Conservation (phyloP, 1,140 invertebrate genomes). For the Apis florea region DNA sequence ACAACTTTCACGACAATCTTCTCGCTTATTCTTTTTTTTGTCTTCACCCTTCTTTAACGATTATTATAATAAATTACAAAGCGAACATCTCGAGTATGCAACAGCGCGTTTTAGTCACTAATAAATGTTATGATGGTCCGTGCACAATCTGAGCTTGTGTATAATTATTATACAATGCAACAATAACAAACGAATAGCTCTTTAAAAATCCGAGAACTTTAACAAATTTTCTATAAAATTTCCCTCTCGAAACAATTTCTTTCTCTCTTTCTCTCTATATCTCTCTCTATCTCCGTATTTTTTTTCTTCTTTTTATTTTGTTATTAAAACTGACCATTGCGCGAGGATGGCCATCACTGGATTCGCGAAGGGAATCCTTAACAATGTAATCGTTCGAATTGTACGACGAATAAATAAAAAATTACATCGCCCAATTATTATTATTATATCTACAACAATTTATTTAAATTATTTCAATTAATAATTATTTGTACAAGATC, state of each 20-base stretch:
- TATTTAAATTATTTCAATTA: neutral
- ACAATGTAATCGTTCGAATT: neutral
- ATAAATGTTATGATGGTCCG: conserved; percentile 52
- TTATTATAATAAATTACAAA: conserved; percentile 48
- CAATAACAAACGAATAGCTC: neutral
- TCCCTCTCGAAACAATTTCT: neutral
- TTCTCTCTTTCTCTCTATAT: too few relatives aligned
- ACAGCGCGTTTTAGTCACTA: conserved; percentile 41
- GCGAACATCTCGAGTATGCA: conserved; percentile 50
- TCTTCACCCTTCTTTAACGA: conserved; percentile 20
- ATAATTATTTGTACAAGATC: conserved; percentile 42
- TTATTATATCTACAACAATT: neutral
- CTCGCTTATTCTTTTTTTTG: conserved; percentile 4
- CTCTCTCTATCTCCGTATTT: neutral
- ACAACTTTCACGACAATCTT: conserved; percentile 32
- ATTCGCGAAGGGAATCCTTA: neutral
- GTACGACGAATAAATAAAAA: neutral
- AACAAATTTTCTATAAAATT: neutral
- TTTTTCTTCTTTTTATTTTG: neutral
- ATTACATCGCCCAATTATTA: neutral
- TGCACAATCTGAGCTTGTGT: conserved; percentile 48
- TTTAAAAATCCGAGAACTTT: neutral
- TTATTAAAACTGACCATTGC: neutral
- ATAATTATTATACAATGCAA: neutral
- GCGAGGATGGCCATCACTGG: neutral